Base-by-base conservation (phyloP, 2,888 invertebrate genomes). In the Drosophila kokeensis region DNA sequence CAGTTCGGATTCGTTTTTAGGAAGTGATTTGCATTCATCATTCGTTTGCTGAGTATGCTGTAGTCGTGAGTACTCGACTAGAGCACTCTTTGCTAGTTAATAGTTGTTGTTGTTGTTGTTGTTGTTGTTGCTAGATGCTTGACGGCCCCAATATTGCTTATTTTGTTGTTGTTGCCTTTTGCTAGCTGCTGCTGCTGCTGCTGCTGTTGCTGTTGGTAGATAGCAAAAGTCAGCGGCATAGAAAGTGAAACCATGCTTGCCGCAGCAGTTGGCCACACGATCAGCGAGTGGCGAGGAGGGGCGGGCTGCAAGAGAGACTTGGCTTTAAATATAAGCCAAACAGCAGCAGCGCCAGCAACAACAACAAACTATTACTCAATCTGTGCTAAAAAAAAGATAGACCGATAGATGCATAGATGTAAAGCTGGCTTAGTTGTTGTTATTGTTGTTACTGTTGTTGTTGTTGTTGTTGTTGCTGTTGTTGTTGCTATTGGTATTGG, bases 331-430 rank as follows among this genome's bases (percentile, higher is more conserved):
- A 81, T 83, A 87, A 86, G 59, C 86, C 85, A 87, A 85, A 79
- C 81, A 76, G 73, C 80, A 81, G 77, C 75, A 76, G 66, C 66
- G 65, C 42, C 76, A 71, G 10, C 60, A 67, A 38, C 77, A 66
- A 45, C 82, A 79, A 70, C 81, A 82, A 80, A 85, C 85, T 88
- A 84, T 87, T 87, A 87, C 87, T 84, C 87, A 87, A 87, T 87
- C 89, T 87, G 87, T 87, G 87, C 87, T 88, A 87, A 88, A 88
- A 87, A 82, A 82, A 79, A 79, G 81, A 84, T 79, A 77, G 83
- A 79, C 78, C 75, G 76, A 85, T 85, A 85, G 85, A 85, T 85
- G 77, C 74, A 87, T 73, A 76, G 69, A 79, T 73, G 79, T 69
- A 70, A 77, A 79, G 76, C 67, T 64, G 72, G 54, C 73, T 66